phyloP scores from a whole-genome alignment of 2,113 vertebrate genomes.

The Pteruthius melanotis region DNA sequence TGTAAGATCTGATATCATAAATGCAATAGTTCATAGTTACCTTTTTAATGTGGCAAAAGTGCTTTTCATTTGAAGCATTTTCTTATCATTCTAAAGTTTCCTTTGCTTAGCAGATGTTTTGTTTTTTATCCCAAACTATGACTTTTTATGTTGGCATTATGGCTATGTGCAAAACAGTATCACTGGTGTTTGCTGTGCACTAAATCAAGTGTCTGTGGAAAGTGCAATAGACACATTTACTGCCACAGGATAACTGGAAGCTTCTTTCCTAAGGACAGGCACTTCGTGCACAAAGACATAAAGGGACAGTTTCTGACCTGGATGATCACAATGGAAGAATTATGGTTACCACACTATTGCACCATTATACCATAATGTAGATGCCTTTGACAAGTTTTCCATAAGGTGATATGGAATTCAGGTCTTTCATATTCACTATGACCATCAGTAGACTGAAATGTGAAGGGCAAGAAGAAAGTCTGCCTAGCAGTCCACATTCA shows the following conservation, averaged over 20 bases:
- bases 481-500: not conserved
- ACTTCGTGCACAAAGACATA: not conserved
- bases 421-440: not conserved
- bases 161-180: not conserved
- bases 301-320: not conserved
- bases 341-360: not conserved
- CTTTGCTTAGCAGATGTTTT: not conserved
- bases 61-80: not conserved
- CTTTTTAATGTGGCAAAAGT: not conserved
- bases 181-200: not conserved
- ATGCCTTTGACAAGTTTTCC: not conserved
- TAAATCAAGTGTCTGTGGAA: not conserved
- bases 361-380: not conserved
- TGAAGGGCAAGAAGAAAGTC: not conserved
- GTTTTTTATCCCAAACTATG: not conserved
- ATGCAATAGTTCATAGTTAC: not conserved
- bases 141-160: not conserved
- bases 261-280: not conserved
- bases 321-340: not conserved
- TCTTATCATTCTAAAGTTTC: not conserved
- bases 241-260: not conserved
- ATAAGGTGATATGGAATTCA: not conserved
- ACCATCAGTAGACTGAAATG: not conserved
- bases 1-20: not conserved
- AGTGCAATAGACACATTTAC: not conserved